These are phyloP conservation scores for Hippocampus barbouri DNA, from an alignment of 2,113 vertebrate species.

Conservation along the genomic window DNA sequence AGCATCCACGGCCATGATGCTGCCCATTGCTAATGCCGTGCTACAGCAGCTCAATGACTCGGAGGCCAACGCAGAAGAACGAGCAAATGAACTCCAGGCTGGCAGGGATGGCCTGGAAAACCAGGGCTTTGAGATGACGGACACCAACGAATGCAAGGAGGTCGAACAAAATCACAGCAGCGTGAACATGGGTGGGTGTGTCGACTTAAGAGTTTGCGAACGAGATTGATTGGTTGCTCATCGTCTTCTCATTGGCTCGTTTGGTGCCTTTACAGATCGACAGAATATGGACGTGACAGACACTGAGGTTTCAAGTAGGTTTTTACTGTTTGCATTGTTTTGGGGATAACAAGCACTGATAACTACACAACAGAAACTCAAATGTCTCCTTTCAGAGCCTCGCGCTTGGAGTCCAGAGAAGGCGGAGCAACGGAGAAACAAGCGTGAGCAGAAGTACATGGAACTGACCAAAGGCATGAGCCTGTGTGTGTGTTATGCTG, in stretches of 20 bases:
- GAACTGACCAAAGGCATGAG: slow-evolving; percentile 81
- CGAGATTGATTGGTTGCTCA: neutral
- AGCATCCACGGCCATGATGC: slow-evolving; percentile 93
- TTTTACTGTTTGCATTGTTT: neutral
- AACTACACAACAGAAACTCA: neutral
- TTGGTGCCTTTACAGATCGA: slow-evolving; percentile 13
- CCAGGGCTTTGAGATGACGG: slow-evolving; percentile 52
- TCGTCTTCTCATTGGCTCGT: neutral
- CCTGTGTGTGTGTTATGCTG: slow-evolving; percentile 83
- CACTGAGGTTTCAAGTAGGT: slow-evolving; percentile 14
- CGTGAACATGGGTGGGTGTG: slow-evolving; percentile 2
- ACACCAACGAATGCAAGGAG: neutral
- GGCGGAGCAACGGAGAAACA: neutral
- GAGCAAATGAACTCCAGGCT: slow-evolving; percentile 19
- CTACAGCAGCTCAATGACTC: slow-evolving; percentile 79
- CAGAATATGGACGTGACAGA: slow-evolving; percentile 6
- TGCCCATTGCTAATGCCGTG: slow-evolving; percentile 85
- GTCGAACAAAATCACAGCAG: neutral
- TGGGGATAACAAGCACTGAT: neutral
- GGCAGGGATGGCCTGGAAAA: slow-evolving; percentile 39
- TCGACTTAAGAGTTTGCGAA: slow-evolving; percentile 18
- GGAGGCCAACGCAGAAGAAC: slow-evolving; percentile 44
- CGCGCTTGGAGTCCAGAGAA: slow-evolving; percentile 14
- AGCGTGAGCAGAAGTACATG: slow-evolving; percentile 58
- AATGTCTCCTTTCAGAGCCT: slow-evolving; percentile 14